Base-by-base conservation (phyloP, 2,888 invertebrate species). In the Lomographa bimaculata region DNA sequence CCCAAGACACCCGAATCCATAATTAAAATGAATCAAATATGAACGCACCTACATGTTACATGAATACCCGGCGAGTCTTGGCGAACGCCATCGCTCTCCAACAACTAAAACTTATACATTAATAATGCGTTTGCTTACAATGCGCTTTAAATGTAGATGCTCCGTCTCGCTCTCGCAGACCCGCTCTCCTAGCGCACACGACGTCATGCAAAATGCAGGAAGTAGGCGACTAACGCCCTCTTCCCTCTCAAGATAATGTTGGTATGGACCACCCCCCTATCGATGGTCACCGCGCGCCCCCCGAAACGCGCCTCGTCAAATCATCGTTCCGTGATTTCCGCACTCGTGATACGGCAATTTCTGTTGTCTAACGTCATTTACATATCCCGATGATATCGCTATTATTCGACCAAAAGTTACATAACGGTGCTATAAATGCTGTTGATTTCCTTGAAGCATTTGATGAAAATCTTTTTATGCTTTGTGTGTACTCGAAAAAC, bases 111-210 rank as follows among this genome's bases (percentile, higher is more conserved):
- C 79, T 81, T 83, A 78, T 87, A 82, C 87, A 87, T 89, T 87
- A 86, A 82, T 87, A 89, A 89, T 87, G 78, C 76, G 71, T 77
- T 84, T 87, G 86, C 85, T 89, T 87, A 86, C 87, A 85, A 87
- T 87, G 86, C 82, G 85, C 87, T 89, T 86, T 86, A 89, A 87
- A 86, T 87, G 87, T 89, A 85, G 84, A 85, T 85, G 78, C 77
- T 72, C 7, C 23, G 32, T 50, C 78, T 68, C 77, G 50, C 71
- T 66, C 70, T 37, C 21, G 25, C 7, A 18, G 16, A n/a, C 6
- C 20, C 65, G 62, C 69, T 14, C 11, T 40, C 19, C 20, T 19
- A 69, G 72, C 66, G 71, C 68, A 65, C 53, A 70, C 68, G 64
- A 64, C 64, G 64, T 84, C 84, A 84, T 87, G 72, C 80, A 86